Evolutionary conservation across 2,113 vertebrate genomes (phyloP).

Genomic region (Porphyrio hochstetteri): DNA sequence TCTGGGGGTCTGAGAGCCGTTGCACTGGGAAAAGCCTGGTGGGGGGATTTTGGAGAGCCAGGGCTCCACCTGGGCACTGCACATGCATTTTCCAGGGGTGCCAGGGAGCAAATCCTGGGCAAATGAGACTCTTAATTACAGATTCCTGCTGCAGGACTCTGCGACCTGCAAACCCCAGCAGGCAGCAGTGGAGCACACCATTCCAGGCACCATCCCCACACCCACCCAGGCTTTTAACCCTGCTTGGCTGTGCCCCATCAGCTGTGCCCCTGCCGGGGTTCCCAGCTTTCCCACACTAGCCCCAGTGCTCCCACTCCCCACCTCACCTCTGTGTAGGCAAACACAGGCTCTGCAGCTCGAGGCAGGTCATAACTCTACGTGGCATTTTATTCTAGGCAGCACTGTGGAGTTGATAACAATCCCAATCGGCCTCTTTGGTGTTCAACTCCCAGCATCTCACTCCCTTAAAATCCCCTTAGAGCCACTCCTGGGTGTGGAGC

Average conservation of each 20-base stretch:
- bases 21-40: neutral
- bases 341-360: neutral
- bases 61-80: neutral
- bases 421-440: neutral
- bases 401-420: neutral
- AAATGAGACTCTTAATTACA: neutral
- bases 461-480: neutral
- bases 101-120: neutral
- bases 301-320: neutral
- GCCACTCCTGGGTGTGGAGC: neutral
- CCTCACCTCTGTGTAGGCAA: neutral
- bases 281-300: neutral
- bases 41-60: neutral
- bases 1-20: neutral
- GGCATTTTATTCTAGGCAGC: neutral
- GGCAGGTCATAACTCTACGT: neutral
- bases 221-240: neutral
- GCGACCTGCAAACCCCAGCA: neutral
- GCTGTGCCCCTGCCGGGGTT: no score
- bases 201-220: neutral
- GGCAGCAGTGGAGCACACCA: rapidly evolving
- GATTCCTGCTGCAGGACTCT: neutral
- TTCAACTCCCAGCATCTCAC: neutral
- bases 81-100: neutral
- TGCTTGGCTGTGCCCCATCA: neutral